Percentiles rank a stretch among this genome's conserved stretches.
Conservation (phyloP, 2,113 vertebrate genomes). For the Hemiprocne comata region DNA sequence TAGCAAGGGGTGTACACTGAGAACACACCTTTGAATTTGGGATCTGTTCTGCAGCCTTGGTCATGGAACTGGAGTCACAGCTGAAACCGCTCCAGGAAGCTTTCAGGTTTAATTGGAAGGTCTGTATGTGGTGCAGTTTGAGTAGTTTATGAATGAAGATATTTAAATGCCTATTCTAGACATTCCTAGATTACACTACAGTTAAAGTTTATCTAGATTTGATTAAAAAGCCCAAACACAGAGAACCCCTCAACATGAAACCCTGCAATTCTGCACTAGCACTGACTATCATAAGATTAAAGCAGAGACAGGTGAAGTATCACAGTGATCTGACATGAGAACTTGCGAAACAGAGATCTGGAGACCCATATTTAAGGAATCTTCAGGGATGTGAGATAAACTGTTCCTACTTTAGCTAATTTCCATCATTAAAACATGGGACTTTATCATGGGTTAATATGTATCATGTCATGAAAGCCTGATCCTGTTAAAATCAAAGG, state of each 20-base stretch:
- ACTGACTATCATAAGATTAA: neutral
- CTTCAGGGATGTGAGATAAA: neutral
- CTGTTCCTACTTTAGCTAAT: neutral
- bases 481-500: neutral
- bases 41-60: neutral
- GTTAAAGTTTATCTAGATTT: neutral
- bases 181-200: neutral
- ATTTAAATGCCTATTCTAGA: neutral
- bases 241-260: neutral
- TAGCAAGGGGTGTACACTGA: neutral
- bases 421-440: neutral
- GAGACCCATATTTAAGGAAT: neutral
- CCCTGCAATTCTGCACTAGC: neutral
- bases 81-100: neutral
- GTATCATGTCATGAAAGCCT: accelerated
- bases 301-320: neutral
- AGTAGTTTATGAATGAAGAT: neutral
- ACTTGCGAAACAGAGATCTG: neutral
- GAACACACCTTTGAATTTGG: neutral
- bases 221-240: neutral
- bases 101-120: neutral
- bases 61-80: neutral
- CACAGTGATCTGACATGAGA: neutral
- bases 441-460: neutral
- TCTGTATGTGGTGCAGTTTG: neutral